Percentiles rank a stretch among this genome's conserved stretches.
These are phyloP conservation scores for Ctenopoma multispine DNA, from an alignment of 2,797 vertebrate genomes.

Conservation along the genomic window DNA sequence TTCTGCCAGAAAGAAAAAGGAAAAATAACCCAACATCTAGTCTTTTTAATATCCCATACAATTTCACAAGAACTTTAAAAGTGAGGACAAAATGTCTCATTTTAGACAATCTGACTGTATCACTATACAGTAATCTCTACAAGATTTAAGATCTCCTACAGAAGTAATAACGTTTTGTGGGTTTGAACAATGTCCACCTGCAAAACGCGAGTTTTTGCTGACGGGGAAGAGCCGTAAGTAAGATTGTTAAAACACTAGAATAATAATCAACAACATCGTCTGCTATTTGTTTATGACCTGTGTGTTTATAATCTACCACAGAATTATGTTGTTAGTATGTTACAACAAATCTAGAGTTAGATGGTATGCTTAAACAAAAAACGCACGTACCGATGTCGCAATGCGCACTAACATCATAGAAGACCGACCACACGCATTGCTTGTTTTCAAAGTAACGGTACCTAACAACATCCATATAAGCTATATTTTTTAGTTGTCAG, in stretches of 20 bases:
- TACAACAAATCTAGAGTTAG: neutral
- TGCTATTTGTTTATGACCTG: neutral
- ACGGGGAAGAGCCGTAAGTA: too few species aligned
- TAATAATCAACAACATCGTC: neutral
- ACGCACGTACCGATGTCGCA: slow-evolving; percentile 62
- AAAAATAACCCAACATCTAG: too few species aligned
- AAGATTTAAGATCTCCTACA: too few species aligned
- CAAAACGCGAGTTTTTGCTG: neutral
- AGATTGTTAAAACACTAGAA: neutral
- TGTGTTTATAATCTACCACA: fast-evolving
- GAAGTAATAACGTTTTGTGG: neutral
- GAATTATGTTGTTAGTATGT: neutral
- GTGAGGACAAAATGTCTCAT: neutral
- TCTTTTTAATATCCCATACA: neutral
- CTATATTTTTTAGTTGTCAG: fast-evolving
- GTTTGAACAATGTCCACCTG: neutral
- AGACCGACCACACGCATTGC: neutral
- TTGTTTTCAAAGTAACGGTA: neutral
- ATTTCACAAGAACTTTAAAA: neutral
- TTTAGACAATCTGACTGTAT: too few species aligned
- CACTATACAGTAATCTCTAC: too few species aligned
- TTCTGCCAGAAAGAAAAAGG: neutral
- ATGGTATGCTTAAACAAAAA: neutral
- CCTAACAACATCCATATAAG: fast-evolving
- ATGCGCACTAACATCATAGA: slow-evolving; percentile 48